phyloP scores from a whole-genome alignment of 2,888 invertebrate species.

The Andrena camellia region DNA sequence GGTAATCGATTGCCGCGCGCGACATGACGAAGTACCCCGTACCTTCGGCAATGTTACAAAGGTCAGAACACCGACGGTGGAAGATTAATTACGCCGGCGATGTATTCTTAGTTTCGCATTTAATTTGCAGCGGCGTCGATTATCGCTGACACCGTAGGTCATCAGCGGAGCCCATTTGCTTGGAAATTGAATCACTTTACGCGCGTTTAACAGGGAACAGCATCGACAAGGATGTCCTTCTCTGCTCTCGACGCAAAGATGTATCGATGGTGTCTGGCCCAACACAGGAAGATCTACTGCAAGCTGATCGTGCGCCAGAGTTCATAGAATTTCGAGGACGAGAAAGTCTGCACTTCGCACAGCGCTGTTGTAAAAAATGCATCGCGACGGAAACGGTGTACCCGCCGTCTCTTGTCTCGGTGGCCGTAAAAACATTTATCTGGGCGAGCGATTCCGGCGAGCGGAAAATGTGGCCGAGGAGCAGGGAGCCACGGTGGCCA shows the following conservation, averaged over 20 bases:
- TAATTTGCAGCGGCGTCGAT: constrained; percentile 25
- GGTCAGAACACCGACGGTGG: constrained; percentile 6
- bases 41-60: constrained; percentile 12
- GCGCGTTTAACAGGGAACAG: background rate
- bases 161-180: background rate
- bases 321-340: too few relatives aligned
- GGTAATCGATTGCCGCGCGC: constrained; percentile 28
- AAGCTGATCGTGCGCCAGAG: background rate
- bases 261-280: background rate
- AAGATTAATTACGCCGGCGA: constrained; percentile 41
- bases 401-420: constrained; percentile 18
- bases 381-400: constrained; percentile 35
- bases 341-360: background rate
- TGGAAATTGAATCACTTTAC: background rate
- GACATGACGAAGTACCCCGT: constrained; percentile 37
- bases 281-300: background rate
- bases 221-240: background rate
- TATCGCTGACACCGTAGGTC: constrained; percentile 17
- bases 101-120: constrained; percentile 15
- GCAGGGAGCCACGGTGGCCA: constrained; percentile 20
- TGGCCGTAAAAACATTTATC: constrained; percentile 51
- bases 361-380: constrained; percentile 39
- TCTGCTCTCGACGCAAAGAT: too few relatives aligned
- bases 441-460: constrained; percentile 28
- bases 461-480: constrained; percentile 43